These are phyloP conservation scores for Neotoma lepida DNA, from an alignment of 2,113 vertebrate genomes.

Conservation along the genomic window DNA sequence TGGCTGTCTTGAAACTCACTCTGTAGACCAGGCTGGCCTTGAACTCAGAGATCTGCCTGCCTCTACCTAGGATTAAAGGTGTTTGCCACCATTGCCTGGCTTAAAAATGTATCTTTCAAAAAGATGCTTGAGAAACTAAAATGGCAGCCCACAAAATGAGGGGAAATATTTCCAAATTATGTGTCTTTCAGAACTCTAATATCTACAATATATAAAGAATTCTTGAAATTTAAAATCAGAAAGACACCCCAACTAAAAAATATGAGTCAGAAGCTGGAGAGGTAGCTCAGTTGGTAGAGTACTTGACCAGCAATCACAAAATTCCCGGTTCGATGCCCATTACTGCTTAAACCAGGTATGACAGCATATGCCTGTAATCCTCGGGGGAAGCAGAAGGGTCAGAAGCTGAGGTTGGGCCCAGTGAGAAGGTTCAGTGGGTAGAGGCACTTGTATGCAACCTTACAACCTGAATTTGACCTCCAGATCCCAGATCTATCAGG, in stretches of 20 bases:
- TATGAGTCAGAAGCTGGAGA: neutral
- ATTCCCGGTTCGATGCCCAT: neutral
- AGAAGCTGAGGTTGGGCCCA: neutral
- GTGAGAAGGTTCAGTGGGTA: neutral
- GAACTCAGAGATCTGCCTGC: neutral
- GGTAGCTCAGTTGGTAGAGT: neutral
- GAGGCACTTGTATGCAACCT: neutral
- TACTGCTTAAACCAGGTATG: neutral
- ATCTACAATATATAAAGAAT: constrained; percentile 13
- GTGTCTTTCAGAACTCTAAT: neutral
- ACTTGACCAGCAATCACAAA: neutral
- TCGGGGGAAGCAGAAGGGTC: neutral
- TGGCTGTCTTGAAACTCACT: neutral
- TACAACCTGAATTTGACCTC: neutral
- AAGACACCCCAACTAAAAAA: constrained; percentile 14
- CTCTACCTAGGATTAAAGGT: neutral
- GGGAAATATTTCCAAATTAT: constrained; percentile 39
- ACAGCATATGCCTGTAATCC: too few species aligned
- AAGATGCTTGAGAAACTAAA: constrained; percentile 43
- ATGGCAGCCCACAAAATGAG: neutral
- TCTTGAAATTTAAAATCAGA: constrained; percentile 11
- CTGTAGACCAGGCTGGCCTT: neutral
- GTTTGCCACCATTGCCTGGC: neutral
- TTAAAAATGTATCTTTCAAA: constrained; percentile 9
- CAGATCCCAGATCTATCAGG: too few species aligned